A percentile compares a stretch with the other conserved stretches of the same genome.
Conservation (phyloP, 2,888 invertebrate species). For the Rhagonycha fulva region DNA sequence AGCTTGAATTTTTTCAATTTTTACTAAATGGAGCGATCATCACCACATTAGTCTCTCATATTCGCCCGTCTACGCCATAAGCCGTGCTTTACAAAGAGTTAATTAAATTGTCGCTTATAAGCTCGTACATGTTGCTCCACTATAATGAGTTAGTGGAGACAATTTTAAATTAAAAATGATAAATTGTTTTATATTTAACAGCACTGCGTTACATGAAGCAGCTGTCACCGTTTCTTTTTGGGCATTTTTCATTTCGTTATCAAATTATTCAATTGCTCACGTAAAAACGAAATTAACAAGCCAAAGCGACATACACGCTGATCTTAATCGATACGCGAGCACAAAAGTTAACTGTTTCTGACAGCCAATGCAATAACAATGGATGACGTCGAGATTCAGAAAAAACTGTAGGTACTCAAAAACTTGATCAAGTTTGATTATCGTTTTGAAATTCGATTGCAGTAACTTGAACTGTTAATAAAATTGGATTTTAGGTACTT, state of each 20-base stretch:
- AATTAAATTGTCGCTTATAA: constrained; percentile 5
- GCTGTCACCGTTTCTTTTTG: not conserved
- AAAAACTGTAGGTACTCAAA: not conserved
- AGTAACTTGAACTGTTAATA: not conserved
- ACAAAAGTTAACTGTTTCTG: not conserved
- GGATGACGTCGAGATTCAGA: not conserved
- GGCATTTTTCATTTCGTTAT: not conserved
- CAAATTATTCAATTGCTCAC: not conserved
- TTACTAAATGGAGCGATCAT: not conserved
- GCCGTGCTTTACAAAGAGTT: not conserved
- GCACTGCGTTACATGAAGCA: not conserved
- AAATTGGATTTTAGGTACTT: not conserved
- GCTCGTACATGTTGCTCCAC: constrained; percentile 1
- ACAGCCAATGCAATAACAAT: not conserved
- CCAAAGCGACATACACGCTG: not conserved
- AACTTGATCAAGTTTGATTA: not conserved
- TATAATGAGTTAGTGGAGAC: not conserved
- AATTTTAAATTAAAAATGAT: constrained; percentile 33
- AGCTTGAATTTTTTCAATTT: not conserved
- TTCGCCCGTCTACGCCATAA: constrained; percentile 15
- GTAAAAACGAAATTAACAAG: not conserved
- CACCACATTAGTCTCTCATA: constrained; percentile 10
- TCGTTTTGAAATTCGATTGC: not conserved
- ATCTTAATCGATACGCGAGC: not conserved
- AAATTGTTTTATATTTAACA: constrained; percentile 25